These are phyloP conservation scores for Uria aalge DNA, from an alignment of 2,113 vertebrate species.

Conservation along the genomic window DNA sequence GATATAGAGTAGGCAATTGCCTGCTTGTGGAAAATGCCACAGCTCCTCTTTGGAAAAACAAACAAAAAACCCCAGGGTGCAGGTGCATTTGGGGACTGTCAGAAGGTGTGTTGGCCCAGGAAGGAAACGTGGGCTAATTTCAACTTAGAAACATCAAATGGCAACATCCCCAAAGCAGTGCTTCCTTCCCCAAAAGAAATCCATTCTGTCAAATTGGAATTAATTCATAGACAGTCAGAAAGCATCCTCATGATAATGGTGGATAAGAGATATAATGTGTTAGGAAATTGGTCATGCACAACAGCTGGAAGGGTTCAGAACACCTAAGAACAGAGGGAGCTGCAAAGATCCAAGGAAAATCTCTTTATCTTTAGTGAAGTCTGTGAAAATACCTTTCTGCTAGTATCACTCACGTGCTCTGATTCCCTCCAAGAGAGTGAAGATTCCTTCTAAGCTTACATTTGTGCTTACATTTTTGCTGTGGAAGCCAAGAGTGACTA, in stretches of 20 bases:
- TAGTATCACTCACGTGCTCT: background rate
- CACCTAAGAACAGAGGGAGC: background rate
- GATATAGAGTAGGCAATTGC: background rate
- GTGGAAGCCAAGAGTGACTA: background rate
- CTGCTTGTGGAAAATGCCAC: background rate
- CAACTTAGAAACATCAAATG: background rate
- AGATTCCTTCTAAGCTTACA: background rate
- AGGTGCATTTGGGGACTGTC: background rate
- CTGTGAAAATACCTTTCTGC: background rate
- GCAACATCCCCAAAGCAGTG: background rate
- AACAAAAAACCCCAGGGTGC: accelerated
- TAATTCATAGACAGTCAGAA: background rate
- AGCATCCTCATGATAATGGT: background rate
- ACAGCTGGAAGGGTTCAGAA: background rate
- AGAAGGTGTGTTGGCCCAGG: background rate
- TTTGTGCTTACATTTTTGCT: background rate
- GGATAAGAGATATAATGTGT: background rate
- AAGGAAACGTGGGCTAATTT: background rate
- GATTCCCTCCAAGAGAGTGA: background rate
- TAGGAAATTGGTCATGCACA: background rate
- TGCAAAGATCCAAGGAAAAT: background rate
- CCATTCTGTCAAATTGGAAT: background rate
- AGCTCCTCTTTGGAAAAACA: background rate
- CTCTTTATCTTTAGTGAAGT: background rate
- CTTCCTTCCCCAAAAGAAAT: background rate